Percentiles rank a stretch among this genome's conserved stretches.
Conservation (phyloP, 2,797 vertebrate genomes). For the Remorina albescens region DNA sequence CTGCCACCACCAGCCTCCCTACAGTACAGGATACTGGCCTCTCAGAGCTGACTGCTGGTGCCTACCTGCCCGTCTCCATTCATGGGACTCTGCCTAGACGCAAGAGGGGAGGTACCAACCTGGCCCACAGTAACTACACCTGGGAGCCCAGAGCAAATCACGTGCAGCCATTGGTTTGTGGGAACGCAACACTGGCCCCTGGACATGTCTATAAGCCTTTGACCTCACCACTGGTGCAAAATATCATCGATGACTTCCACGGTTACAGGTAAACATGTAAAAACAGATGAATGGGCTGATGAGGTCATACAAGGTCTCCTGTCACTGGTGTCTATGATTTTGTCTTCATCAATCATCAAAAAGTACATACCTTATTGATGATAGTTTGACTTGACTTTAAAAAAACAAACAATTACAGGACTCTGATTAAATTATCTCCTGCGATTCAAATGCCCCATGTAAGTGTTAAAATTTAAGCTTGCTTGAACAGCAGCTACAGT, state of each 20-base stretch:
- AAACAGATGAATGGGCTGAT: neutral
- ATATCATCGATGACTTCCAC: slow-evolving; percentile 86
- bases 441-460: too few relatives aligned
- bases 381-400: too few relatives aligned
- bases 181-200: slow-evolving; percentile 48
- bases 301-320: neutral
- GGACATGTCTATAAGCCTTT: slow-evolving; percentile 66
- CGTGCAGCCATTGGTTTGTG: slow-evolving; percentile 24
- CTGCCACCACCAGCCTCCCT: slow-evolving; percentile 40
- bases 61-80: slow-evolving; percentile 90
- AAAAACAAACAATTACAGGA: too few relatives aligned
- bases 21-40: slow-evolving; percentile 46
- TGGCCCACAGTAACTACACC: slow-evolving; percentile 52
- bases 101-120: slow-evolving; percentile 84
- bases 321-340: neutral
- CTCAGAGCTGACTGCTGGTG: slow-evolving; percentile 71
- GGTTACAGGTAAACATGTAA: slow-evolving; percentile 78
- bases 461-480: too few relatives aligned
- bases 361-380: too few relatives aligned
- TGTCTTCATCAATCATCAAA: neutral
- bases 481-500: too few relatives aligned
- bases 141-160: slow-evolving; percentile 75
- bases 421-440: too few relatives aligned
- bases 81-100: slow-evolving; percentile 96
- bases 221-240: slow-evolving; percentile 82